These are phyloP conservation scores for Saturnia japonica DNA, from an alignment of 2,888 invertebrate species.

Conservation along the genomic window DNA sequence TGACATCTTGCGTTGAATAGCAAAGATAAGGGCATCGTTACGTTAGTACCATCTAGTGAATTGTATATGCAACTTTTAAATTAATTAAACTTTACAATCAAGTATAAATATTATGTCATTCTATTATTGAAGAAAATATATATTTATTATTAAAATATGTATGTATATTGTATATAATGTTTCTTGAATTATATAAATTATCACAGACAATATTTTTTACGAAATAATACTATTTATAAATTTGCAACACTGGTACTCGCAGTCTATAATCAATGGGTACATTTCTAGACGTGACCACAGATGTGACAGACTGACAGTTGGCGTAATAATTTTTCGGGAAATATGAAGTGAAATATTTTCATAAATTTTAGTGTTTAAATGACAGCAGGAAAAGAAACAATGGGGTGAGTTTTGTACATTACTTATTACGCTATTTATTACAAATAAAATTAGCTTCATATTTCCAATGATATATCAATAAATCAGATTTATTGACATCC, in stretches of 20 bases:
- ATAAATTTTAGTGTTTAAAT: conserved; percentile 82
- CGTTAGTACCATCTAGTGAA: background rate
- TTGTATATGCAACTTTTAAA: background rate
- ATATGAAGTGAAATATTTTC: conserved; percentile 68
- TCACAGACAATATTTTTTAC: conserved; percentile 12
- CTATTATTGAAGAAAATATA: background rate
- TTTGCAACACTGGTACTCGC: conserved; percentile 18
- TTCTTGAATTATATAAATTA: background rate
- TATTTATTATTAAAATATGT: background rate
- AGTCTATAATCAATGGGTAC: conserved; percentile 47
- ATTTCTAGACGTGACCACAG: conserved; percentile 61
- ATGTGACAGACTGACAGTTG: no score
- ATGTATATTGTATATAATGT: background rate
- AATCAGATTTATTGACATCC: conserved; percentile 57
- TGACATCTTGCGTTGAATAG: conserved; percentile 1
- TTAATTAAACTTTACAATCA: background rate
- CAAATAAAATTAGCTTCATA: background rate
- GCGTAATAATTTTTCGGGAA: conserved; percentile 56
- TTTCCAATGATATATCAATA: conserved; percentile 32
- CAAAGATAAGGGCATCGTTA: background rate
- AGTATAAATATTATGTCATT: background rate
- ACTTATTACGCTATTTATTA: conserved; percentile 13
- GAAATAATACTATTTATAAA: background rate
- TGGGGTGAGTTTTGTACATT: conserved; percentile 84
- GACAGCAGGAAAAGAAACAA: conserved; percentile 91